Evolutionary conservation across 2,888 invertebrate species (phyloP).

Genomic region (Drosophila helvetica): DNA sequence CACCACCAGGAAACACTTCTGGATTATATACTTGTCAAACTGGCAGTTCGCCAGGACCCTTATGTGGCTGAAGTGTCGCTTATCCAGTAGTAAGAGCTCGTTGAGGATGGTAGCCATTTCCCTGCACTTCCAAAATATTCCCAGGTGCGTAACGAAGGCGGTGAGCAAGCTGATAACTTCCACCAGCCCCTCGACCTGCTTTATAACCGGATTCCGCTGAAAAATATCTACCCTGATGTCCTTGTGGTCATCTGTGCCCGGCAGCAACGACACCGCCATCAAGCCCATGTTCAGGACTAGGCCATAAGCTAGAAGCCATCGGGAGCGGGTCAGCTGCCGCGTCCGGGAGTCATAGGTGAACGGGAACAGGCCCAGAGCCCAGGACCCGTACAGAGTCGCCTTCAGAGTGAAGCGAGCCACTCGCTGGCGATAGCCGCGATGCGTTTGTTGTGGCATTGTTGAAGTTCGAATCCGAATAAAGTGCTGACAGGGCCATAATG

Average conservation of each 20-base stretch:
- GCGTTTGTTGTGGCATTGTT: constrained; percentile 19
- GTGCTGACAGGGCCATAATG: not conserved
- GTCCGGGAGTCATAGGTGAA: constrained; percentile 30
- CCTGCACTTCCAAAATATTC: constrained; percentile 6
- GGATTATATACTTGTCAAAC: constrained; percentile 29
- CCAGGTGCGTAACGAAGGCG: not conserved
- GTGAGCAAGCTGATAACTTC: not conserved
- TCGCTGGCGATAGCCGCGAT: constrained; percentile 38
- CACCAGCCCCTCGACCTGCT: not conserved
- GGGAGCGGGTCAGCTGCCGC: constrained; percentile 12
- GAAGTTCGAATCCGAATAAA: not conserved
- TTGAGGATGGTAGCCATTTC: constrained; percentile 18
- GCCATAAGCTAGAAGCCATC: constrained; percentile 27
- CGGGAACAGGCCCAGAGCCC: constrained; percentile 59
- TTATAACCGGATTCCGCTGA: constrained; percentile 16
- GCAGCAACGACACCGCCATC: not conserved
- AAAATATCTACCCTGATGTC: constrained; percentile 5
- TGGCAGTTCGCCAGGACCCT: constrained; percentile 1
- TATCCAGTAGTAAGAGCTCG: constrained; percentile 22
- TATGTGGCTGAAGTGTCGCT: not conserved
- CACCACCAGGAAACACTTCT: constrained; percentile 6
- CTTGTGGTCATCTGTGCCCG: not conserved
- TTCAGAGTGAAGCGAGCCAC: constrained; percentile 31
- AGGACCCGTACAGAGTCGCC: constrained; percentile 41
- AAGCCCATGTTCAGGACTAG: constrained; percentile 6